A percentile compares a stretch with the other conserved stretches of the same genome.
phyloP scores from a whole-genome alignment of 2,888 invertebrate genomes.

The Oegoconia quadripuncta region DNA sequence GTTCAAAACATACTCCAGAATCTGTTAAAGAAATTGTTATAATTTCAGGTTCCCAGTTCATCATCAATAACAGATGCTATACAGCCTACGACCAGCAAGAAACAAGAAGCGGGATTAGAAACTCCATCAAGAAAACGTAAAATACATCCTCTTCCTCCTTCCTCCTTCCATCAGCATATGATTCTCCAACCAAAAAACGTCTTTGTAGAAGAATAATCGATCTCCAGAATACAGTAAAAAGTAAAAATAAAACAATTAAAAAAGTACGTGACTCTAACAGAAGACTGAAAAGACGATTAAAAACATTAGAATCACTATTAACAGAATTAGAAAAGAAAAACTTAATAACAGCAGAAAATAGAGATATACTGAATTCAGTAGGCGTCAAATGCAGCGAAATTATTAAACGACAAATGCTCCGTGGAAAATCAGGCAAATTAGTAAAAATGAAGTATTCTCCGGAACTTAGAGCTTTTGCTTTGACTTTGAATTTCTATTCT shows the following conservation, averaged over 20 bases:
- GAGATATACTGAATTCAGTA: conserved; percentile 3
- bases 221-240: too few relatives aligned
- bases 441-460: conserved; percentile 7
- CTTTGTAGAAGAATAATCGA: too few relatives aligned
- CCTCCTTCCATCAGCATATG: too few relatives aligned
- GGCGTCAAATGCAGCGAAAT: conserved; percentile 7
- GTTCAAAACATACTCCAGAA: too few relatives aligned
- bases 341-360: conserved; percentile 5
- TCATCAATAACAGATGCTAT: too few relatives aligned
- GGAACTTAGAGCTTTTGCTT: conserved; percentile 11
- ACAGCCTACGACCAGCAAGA: too few relatives aligned
- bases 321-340: not conserved
- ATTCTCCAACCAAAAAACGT: too few relatives aligned
- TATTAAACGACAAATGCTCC: conserved; percentile 3
- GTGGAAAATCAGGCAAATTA: conserved; percentile 1
- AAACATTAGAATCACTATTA: not conserved
- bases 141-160: too few relatives aligned
- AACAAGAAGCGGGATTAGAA: too few relatives aligned
- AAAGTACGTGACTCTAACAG: conserved; percentile 8
- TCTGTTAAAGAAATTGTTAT: too few relatives aligned
- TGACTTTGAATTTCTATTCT: conserved; percentile 10
- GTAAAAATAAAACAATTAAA: conserved; percentile 1
- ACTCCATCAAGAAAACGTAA: too few relatives aligned
- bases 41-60: too few relatives aligned
- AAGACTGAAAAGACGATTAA: conserved; percentile 2